Conservation (phyloP, 2,113 vertebrate genomes). For the Heliornis fulica region DNA sequence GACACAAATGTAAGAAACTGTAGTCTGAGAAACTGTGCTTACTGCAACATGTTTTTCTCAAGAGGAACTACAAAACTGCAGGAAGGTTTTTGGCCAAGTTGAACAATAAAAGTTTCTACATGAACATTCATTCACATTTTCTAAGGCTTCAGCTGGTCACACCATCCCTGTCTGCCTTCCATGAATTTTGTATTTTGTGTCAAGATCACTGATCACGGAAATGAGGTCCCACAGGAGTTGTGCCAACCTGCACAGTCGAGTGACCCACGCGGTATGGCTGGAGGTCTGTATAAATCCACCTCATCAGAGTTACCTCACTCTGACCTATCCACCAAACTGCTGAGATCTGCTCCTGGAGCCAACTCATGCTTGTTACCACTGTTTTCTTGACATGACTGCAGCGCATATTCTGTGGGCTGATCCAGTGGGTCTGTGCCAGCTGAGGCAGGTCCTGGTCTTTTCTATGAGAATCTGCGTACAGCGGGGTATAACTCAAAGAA, state of each 20-base stretch:
- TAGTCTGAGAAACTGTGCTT: neutral
- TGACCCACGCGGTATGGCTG: neutral
- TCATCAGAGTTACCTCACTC: fast-evolving
- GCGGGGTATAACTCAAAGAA: neutral
- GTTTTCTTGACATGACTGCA: neutral
- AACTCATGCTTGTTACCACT: neutral
- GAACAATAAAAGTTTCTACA: neutral
- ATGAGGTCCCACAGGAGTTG: neutral
- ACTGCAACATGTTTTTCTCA: neutral
- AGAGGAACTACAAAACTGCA: neutral
- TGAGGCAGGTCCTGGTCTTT: neutral
- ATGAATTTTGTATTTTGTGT: neutral
- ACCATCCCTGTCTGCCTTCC: neutral
- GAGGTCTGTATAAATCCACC: neutral
- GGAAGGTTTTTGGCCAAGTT: neutral
- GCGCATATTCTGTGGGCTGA: neutral
- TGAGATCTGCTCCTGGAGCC: neutral
- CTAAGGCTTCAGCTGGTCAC: neutral
- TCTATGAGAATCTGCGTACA: neutral
- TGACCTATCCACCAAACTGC: neutral
- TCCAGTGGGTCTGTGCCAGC: neutral
- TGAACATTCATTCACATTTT: neutral
- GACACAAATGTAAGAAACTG: neutral
- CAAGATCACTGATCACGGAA: neutral
- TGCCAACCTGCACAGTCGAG: neutral